Base-by-base conservation (phyloP, 53 echinoderm and acorn worm species). In the Astropecten irregularis region DNA sequence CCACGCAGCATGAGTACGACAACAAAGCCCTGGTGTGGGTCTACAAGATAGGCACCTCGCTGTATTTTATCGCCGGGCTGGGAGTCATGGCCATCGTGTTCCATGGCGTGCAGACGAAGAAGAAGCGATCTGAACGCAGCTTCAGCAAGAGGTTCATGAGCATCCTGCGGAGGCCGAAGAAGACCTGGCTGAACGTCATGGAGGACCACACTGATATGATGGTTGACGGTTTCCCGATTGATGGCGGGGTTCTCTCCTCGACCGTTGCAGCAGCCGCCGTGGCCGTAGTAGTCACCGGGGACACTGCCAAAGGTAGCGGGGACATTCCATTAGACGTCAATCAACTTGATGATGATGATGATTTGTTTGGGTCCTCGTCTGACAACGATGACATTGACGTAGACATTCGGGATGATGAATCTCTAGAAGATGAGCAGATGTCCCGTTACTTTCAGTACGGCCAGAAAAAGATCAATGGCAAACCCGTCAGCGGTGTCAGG, bases 1-100 rank as follows among this genome's bases (percentile, higher is more conserved):
- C 87, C 0, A 85, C 88, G 18, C 61, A 71, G 14, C 64, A 29
- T 18, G 47, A 34, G 48, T 19, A 4, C 13, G 50, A 68, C 5
- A 72, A 21, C 62, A 44, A 49, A 20, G 38, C 11, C 34, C 50
- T 58, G 47, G 35, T 71, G 27, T 84, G 84, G 55, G 18, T 89
- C 31, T 92, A 89, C 55, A 89, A 86, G 22, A 63, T 89, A 16
- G 37, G 70, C 1, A 85, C 83, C 40, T 73, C 81, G 9, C 40
- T 89, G 16, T 92, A 92, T 52, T 60, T 89, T 37, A 57, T 92
- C 23, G 23, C 85, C 10, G 92, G 92, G 15, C 57, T 92, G 23
- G 89, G 81, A 0, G 22, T 85, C 20, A 49, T 92, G 38, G 89
- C 92, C 2, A 72, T 85, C 8, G 54, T 92, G 34, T 76, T 92